phyloP scores from a whole-genome alignment of 2,113 vertebrate genomes.

The Aphelocoma coerulescens region DNA sequence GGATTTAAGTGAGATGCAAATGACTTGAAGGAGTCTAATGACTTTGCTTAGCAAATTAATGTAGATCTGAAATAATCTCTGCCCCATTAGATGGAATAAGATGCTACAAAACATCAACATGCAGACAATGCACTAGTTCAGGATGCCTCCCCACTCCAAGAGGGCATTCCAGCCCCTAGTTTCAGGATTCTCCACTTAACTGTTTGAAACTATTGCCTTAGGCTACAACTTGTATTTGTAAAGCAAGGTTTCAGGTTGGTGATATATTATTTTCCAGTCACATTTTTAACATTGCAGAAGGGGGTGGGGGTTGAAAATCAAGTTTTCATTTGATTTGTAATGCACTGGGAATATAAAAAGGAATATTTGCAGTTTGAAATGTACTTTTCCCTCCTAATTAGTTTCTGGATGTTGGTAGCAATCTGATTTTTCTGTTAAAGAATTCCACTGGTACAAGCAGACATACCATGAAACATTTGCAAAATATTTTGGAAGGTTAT shows the following conservation, averaged over 20 bases:
- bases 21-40: conserved; percentile 20
- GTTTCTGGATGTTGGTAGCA: conserved; percentile 15
- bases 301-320: neutral
- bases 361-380: neutral
- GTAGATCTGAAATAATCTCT: neutral
- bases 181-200: conserved; percentile 2
- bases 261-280: conserved; percentile 34
- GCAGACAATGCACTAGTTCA: neutral
- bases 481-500: conserved; percentile 8
- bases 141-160: neutral
- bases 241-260: conserved; percentile 38
- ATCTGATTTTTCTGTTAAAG: conserved; percentile 33
- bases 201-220: conserved; percentile 26
- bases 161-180: neutral
- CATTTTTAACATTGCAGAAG: conserved; percentile 14
- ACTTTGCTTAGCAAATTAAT: conserved; percentile 1
- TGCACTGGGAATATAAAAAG: neutral
- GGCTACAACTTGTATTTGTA: conserved; percentile 42
- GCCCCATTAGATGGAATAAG: neutral
- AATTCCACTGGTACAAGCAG: neutral
- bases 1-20: conserved; percentile 40
- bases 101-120: neutral
- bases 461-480: neutral
- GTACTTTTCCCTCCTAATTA: conserved; percentile 36
- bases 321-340: conserved; percentile 24